Evolutionary conservation across 2,113 vertebrate genomes (phyloP).

Genomic region (Struthio camelus): DNA sequence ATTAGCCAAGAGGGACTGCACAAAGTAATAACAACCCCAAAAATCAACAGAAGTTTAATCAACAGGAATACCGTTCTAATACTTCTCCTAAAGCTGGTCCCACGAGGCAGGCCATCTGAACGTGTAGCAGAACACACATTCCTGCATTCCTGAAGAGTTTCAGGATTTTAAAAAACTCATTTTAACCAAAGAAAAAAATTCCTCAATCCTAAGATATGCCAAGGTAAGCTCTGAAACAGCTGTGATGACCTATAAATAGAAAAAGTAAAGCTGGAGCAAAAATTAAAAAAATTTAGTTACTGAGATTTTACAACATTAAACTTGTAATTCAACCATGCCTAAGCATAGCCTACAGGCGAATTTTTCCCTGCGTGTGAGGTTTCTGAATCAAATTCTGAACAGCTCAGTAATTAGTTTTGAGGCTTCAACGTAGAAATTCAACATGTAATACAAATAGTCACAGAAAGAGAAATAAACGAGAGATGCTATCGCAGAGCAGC

Average conservation of each 20-base stretch:
- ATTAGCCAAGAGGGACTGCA: fast-evolving
- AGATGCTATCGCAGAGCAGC: not conserved
- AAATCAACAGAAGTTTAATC: not conserved
- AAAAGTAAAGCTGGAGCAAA: not conserved
- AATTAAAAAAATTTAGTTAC: not conserved
- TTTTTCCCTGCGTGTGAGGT: fast-evolving
- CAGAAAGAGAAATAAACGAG: not conserved
- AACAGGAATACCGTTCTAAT: not conserved
- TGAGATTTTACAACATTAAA: not conserved
- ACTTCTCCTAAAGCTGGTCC: not conserved
- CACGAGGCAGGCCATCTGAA: no score
- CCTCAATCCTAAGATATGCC: not conserved
- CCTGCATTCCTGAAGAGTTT: fast-evolving
- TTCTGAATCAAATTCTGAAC: not conserved
- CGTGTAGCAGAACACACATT: not conserved
- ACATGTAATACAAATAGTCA: not conserved
- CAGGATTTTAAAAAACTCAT: not conserved
- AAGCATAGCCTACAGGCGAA: fast-evolving
- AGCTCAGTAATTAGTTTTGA: not conserved
- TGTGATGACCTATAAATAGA: not conserved
- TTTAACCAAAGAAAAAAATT: not conserved
- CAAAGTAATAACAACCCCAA: not conserved
- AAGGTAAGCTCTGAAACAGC: not conserved
- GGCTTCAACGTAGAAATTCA: not conserved
- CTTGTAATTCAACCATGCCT: not conserved